Conservation (phyloP, 92 coral and sea anemone species). For the Galaxea fascicularis region DNA sequence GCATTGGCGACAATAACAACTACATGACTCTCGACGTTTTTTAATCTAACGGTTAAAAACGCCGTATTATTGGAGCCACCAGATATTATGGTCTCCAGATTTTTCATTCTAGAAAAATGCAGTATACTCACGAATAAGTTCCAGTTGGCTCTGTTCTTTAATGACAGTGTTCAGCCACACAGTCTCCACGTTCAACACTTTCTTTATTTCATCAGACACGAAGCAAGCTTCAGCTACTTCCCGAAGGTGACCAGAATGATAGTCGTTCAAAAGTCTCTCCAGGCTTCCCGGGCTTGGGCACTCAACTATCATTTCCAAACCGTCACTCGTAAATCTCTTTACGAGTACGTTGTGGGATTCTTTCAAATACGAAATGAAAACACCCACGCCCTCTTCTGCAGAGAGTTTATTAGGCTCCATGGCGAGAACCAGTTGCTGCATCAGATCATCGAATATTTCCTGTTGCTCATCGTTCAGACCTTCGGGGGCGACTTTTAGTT, state of each 20-base stretch:
- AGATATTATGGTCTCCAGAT: too few relatives aligned
- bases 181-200: background rate
- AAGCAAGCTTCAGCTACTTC: background rate
- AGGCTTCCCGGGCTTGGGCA: background rate
- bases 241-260: background rate
- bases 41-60: background rate
- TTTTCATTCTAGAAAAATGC: too few relatives aligned
- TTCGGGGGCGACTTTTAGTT: background rate
- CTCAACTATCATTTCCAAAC: slow-evolving; percentile 1
- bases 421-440: background rate
- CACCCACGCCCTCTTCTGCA: background rate
- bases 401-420: background rate
- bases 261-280: background rate
- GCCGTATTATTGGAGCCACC: too few relatives aligned
- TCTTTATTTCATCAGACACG: background rate
- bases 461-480: background rate
- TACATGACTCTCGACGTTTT: too few relatives aligned
- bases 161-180: background rate
- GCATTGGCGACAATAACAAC: too few relatives aligned
- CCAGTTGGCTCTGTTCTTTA: background rate
- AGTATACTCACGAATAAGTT: background rate
- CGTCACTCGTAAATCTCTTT: background rate
- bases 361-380: background rate
- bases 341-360: background rate
- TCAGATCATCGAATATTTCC: background rate